These are phyloP conservation scores for Micrastur ruficollis DNA, from an alignment of 2,797 vertebrate genomes.

Conservation along the genomic window DNA sequence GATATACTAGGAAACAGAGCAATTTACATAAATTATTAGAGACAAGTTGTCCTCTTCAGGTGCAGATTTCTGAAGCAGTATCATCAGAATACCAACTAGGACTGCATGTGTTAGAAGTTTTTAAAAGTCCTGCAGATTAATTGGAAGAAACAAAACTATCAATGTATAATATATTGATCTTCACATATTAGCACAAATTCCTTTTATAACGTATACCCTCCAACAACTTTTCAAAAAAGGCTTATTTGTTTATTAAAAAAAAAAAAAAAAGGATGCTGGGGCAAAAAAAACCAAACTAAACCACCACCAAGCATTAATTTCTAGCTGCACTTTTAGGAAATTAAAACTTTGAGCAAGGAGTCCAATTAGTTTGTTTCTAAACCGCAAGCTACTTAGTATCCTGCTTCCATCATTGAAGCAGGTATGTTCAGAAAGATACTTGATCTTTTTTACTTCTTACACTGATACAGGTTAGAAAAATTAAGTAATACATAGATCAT, in stretches of 20 bases:
- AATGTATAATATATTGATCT: not conserved
- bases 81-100: not conserved
- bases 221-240: not conserved
- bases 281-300: fast-evolving
- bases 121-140: not conserved
- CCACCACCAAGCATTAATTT: not conserved
- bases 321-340: not conserved
- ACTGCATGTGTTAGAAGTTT: not conserved
- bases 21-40: not conserved
- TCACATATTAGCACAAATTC: not conserved
- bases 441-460: not conserved
- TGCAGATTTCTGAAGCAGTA: not conserved
- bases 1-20: not conserved
- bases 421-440: not conserved
- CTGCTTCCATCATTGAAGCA: not conserved
- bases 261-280: not conserved
- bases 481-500: not conserved
- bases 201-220: not conserved
- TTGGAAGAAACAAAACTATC: not conserved
- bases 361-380: not conserved
- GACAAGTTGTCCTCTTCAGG: not conserved
- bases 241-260: not conserved
- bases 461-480: not conserved
- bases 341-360: not conserved
- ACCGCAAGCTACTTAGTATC: not conserved